These are phyloP conservation scores for Reticulitermes speratus DNA, from an alignment of 1,140 invertebrate species.

Conservation along the genomic window DNA sequence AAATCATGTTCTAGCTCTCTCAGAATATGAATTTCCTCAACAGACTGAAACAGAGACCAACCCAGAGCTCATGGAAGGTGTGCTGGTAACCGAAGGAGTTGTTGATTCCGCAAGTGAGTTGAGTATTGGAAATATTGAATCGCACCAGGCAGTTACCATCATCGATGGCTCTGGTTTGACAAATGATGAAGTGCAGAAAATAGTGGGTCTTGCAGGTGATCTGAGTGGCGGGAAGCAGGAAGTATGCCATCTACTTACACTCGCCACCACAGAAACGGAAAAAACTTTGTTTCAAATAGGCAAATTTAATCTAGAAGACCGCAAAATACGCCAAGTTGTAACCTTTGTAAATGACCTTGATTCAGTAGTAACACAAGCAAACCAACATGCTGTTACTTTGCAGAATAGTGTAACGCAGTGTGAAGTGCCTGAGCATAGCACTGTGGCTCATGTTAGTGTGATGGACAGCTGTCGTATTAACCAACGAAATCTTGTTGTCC, in stretches of 20 bases:
- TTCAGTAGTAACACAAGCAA: not conserved
- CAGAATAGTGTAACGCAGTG: not conserved
- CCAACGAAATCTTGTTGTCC: not conserved
- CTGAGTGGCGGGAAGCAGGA: not conserved
- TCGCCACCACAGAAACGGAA: not conserved
- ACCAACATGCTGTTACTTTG: not conserved
- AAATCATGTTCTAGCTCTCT: not conserved
- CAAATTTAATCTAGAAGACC: not conserved
- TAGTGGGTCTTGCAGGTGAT: not conserved
- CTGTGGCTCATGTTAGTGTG: not conserved
- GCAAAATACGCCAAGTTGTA: conserved; percentile 6
- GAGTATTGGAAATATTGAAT: not conserved
- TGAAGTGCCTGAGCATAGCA: not conserved
- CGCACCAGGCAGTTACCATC: not conserved
- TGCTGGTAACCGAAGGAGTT: not conserved
- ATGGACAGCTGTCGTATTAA: not conserved
- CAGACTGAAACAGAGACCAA: not conserved
- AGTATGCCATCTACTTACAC: not conserved
- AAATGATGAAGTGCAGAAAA: not conserved
- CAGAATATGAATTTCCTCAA: not conserved
- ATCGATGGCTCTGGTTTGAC: not conserved
- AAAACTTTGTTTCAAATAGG: not conserved
- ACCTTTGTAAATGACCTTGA: not conserved
- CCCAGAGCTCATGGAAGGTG: not conserved
- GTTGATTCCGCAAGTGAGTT: not conserved